Base-by-base conservation (phyloP, 2,113 vertebrate genomes). In the Rallus limicola region DNA sequence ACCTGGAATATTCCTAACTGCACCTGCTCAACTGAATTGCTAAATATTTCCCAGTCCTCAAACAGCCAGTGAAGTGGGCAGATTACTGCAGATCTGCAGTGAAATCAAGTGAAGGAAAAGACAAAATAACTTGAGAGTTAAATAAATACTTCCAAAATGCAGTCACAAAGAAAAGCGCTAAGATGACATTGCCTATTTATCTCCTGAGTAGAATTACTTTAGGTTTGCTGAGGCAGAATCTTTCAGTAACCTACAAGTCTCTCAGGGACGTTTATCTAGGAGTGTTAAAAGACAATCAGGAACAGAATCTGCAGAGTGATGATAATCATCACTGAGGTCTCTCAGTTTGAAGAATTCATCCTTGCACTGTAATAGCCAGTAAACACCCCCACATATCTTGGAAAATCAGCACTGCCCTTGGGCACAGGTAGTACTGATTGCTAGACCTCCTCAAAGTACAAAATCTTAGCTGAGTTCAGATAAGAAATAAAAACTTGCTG, bases 171-270 rank as follows among this genome's bases (percentile, higher is more conserved):
- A 82, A 91, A 55, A 91, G 79, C 6, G 3, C 42, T n/a, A 82
- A 96, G 82, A 96, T 92, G 81, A 93, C 93, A 91, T 38, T 50
- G 60, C n/a, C n/a, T n/a, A n/a, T n/a, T n/a, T n/a, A n/a, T n/a
- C n/a, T n/a, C n/a, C n/a, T n/a, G n/a, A n/a, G n/a, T n/a, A n/a
- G n/a, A n/a, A n/a, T n/a, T n/a, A n/a, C n/a, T n/a, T n/a, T n/a
- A n/a, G n/a, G n/a, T n/a, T n/a, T n/a, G n/a, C n/a, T n/a, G n/a
- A n/a, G n/a, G n/a, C n/a, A n/a, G n/a, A n/a, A n/a, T n/a, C n/a
- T n/a, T n/a, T n/a, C n/a, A n/a, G n/a, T n/a, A n/a, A n/a, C n/a
- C n/a, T n/a, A n/a, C n/a, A n/a, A n/a, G n/a, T n/a, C n/a, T n/a
- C n/a, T n/a, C n/a, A n/a, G n/a, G n/a, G n/a, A n/a, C n/a, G n/a